A percentile compares a stretch with the other conserved stretches of the same genome.
These are phyloP conservation scores for Drosophila nr. fundita DNA, from an alignment of 2,888 invertebrate genomes.

Conservation along the genomic window DNA sequence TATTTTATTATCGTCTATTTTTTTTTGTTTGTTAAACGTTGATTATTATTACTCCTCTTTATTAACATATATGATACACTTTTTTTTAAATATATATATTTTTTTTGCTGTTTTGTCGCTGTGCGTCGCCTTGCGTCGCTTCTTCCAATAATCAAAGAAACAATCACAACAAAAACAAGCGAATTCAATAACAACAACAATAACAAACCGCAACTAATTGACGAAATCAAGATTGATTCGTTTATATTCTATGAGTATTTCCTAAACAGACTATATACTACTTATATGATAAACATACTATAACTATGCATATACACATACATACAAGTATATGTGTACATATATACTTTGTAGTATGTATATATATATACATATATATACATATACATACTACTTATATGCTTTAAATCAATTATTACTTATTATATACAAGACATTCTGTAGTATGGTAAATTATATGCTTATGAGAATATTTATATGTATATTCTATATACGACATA, in stretches of 20 bases:
- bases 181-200: background rate
- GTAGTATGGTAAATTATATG: conserved; percentile 65
- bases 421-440: conserved; percentile 65
- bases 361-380: conserved; percentile 32
- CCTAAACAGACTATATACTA: conserved; percentile 73
- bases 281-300: conserved; percentile 53
- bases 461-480: conserved; percentile 54
- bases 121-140: conserved; percentile 8
- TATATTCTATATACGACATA: conserved; percentile 26
- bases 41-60: conserved; percentile 67
- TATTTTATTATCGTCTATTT: conserved; percentile 36
- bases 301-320: conserved; percentile 57
- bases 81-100: background rate
- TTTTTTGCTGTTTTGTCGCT: conserved; percentile 38
- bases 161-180: conserved; percentile 15
- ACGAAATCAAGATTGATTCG: conserved; percentile 55
- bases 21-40: conserved; percentile 73
- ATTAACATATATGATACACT: conserved; percentile 32
- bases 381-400: conserved; percentile 52
- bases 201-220: conserved; percentile 35
- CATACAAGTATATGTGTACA: conserved; percentile 26
- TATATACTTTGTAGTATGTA: conserved; percentile 29
- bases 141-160: conserved; percentile 30
- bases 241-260: conserved; percentile 72
- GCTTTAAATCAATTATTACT: conserved; percentile 65